Evolutionary conservation across 2,888 invertebrate genomes (phyloP).

Genomic region (Clepsis dumicolana): DNA sequence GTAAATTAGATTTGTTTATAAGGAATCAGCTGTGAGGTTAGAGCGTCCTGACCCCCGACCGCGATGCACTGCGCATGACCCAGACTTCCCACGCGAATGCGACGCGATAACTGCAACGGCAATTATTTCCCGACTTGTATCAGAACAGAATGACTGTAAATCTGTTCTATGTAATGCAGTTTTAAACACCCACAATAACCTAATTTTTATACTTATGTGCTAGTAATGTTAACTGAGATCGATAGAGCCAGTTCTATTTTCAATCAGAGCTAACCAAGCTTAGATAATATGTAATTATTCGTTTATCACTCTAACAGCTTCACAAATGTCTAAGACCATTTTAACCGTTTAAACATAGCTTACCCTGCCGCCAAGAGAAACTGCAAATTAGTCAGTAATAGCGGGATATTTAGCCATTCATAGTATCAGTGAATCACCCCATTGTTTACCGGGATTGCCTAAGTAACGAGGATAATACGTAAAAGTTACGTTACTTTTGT

Average conservation of each 20-base stretch:
- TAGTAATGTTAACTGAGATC: not conserved
- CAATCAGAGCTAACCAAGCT: conserved; percentile 1
- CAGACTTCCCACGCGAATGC: conserved; percentile 54
- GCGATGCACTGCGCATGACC: conserved; percentile 72
- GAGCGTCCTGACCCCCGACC: conserved; percentile 54
- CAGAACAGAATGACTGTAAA: conserved; percentile 3
- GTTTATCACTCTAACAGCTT: not conserved
- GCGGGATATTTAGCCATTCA: conserved; percentile 24
- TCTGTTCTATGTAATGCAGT: not conserved
- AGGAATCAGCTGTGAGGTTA: conserved; percentile 62
- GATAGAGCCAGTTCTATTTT: conserved; percentile 17
- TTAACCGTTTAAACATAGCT: not conserved
- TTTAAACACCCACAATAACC: not conserved
- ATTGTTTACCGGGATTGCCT: conserved; percentile 38
- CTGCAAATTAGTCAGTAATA: conserved; percentile 27
- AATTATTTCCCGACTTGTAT: conserved; percentile 41
- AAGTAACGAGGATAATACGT: conserved; percentile 25
- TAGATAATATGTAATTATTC: conserved; percentile 2
- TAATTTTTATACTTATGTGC: not conserved
- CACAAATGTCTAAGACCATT: not conserved
- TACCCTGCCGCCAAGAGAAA: conserved; percentile 6
- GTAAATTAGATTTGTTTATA: conserved; percentile 32
- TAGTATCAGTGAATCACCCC: conserved; percentile 25
- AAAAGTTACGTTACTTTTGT: conserved; percentile 22
- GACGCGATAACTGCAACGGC: conserved; percentile 60